phyloP scores from a whole-genome alignment of 2,113 vertebrate species.

The Podiceps cristatus region DNA sequence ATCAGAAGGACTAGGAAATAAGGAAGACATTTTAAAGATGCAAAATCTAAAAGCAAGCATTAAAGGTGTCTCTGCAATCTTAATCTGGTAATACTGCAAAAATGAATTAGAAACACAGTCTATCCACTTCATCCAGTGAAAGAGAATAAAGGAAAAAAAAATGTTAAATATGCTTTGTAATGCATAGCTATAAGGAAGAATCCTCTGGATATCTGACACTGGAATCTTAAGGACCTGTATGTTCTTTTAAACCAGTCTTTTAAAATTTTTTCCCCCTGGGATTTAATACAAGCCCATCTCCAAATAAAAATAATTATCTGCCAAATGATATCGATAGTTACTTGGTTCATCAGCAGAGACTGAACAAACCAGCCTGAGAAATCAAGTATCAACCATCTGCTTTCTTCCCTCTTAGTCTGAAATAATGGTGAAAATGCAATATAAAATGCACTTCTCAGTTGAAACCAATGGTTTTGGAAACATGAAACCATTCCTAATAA shows the following conservation, averaged over 20 bases:
- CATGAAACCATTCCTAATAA: not conserved
- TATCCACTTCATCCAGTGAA: not conserved
- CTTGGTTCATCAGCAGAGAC: not conserved
- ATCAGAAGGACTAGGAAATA: rapidly evolving
- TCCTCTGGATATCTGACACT: not conserved
- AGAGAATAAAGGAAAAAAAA: not conserved
- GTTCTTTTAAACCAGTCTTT: not conserved
- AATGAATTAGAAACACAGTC: not conserved
- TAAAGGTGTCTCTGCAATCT: not conserved
- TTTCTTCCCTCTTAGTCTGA: not conserved
- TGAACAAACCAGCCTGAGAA: not conserved
- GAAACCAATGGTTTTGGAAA: not conserved
- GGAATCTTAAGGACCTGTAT: not conserved
- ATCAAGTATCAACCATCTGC: not conserved
- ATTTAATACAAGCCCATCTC: not conserved
- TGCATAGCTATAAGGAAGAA: not conserved
- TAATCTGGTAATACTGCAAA: not conserved
- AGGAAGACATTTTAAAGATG: not conserved
- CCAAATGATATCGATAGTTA: not conserved
- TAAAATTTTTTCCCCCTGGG: rapidly evolving
- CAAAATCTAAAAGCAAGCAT: not conserved
- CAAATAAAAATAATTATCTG: not conserved
- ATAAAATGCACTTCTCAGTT: not conserved
- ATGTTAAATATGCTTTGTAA: not conserved
- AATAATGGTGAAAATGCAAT: not conserved